These are phyloP conservation scores for Caenorhabditis sp. DNA, from an alignment of 2,888 invertebrate genomes.

Conservation along the genomic window DNA sequence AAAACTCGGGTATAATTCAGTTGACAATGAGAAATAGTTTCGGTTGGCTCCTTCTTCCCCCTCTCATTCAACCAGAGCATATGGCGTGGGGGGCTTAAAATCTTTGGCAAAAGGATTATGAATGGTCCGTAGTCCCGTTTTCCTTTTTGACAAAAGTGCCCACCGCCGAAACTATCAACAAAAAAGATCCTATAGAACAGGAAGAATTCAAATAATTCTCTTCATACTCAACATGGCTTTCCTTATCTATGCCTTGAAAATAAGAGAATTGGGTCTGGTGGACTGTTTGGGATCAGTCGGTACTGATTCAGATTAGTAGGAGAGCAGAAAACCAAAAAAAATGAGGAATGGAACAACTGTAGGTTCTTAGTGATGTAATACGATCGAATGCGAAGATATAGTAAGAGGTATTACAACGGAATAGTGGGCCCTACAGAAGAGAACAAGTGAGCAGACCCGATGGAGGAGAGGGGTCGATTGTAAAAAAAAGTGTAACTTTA, in stretches of 20 bases:
- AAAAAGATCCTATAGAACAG: conserved; percentile 10
- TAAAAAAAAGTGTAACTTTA: conserved; percentile 50
- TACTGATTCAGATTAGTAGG: no score
- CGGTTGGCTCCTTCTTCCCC: not conserved
- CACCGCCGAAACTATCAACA: conserved; percentile 16
- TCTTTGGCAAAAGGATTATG: conserved; percentile 58
- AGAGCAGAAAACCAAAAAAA: not conserved
- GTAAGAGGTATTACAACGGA: conserved; percentile 55
- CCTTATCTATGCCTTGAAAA: no score
- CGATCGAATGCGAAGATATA: conserved; percentile 43
- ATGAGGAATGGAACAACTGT: conserved; percentile 25
- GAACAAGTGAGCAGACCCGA: conserved; percentile 20
- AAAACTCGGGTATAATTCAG: conserved; percentile 62
- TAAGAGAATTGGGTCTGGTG: no score
- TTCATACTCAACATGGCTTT: no score
- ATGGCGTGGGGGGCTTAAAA: conserved; percentile 57
- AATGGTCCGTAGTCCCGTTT: conserved; percentile 16
- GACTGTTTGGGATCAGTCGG: no score
- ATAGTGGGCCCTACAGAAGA: conserved; percentile 13
- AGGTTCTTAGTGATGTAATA: conserved; percentile 16
- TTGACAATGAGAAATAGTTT: conserved; percentile 59
- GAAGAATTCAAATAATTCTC: conserved; percentile 2
- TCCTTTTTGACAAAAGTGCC: conserved; percentile 6
- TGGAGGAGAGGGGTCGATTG: conserved; percentile 4
- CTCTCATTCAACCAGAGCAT: conserved; percentile 19